A percentile compares a stretch with the other conserved stretches of the same genome.
These are phyloP conservation scores for Halocaridina rubra DNA, from an alignment of 2,888 invertebrate genomes.

Conservation along the genomic window DNA sequence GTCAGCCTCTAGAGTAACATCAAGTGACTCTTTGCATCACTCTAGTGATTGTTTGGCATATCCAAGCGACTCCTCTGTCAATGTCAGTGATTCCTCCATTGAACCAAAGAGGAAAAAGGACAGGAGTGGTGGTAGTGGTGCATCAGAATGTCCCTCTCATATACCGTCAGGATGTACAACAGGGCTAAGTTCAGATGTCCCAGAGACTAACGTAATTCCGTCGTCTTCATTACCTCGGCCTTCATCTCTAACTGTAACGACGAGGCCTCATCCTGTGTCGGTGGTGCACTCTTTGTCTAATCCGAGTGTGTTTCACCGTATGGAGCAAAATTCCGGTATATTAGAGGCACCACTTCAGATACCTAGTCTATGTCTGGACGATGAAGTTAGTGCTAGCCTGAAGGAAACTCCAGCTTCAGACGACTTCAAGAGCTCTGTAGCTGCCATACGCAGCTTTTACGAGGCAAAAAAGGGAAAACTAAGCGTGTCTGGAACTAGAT, in stretches of 20 bases:
- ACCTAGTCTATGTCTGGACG: background rate
- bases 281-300: background rate
- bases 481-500: background rate
- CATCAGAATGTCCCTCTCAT: background rate
- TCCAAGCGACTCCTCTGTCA: background rate
- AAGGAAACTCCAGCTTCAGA: conserved; percentile 38
- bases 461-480: background rate
- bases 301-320: background rate
- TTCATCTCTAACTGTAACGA: background rate
- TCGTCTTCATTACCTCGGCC: background rate
- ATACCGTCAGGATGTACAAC: too few relatives aligned
- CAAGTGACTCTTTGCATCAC: background rate
- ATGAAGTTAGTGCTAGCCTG: background rate
- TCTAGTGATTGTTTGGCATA: background rate
- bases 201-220: background rate
- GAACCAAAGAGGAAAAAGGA: background rate
- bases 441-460: conserved; percentile 24
- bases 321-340: background rate
- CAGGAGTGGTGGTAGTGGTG: background rate
- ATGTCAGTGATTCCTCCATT: conserved; percentile 1
- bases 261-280: background rate
- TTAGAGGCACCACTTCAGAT: background rate
- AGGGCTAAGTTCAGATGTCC: background rate
- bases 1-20: background rate
- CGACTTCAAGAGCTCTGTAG: conserved; percentile 40